phyloP scores from a whole-genome alignment of 2,888 invertebrate species.

The Lysandra coridon region DNA sequence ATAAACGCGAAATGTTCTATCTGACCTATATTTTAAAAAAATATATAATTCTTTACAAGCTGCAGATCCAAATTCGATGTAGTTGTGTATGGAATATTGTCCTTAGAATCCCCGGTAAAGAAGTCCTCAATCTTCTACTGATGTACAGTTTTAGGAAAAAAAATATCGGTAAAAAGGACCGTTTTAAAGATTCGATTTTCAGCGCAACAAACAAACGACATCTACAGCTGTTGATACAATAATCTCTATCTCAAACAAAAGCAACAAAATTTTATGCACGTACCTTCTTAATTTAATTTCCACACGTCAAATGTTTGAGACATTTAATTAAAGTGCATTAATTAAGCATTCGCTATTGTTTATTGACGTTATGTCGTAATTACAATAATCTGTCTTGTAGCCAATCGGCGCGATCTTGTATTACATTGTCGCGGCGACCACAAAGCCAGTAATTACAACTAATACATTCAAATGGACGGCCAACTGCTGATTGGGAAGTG shows the following conservation, averaged over 20 bases:
- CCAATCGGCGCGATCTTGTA: slow-evolving; percentile 21
- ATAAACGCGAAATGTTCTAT: too few relatives aligned
- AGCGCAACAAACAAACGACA: background rate
- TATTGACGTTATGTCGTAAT: background rate
- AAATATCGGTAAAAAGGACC: too few relatives aligned
- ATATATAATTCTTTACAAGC: too few relatives aligned
- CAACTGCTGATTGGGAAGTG: background rate
- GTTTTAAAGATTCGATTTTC: background rate
- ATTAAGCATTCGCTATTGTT: background rate
- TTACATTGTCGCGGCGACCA: slow-evolving; percentile 3
- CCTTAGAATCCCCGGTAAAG: too few relatives aligned
- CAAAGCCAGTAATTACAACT: slow-evolving; percentile 21
- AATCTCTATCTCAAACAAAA: background rate
- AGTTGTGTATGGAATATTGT: too few relatives aligned
- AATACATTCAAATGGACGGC: slow-evolving; percentile 1
- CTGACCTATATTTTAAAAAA: too few relatives aligned
- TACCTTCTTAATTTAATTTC: background rate
- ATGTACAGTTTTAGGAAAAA: too few relatives aligned
- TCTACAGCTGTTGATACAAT: background rate
- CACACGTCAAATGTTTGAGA: background rate
- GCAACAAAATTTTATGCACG: too few relatives aligned
- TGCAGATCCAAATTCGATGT: too few relatives aligned
- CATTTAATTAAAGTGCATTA: background rate
- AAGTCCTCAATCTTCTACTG: too few relatives aligned
- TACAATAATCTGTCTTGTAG: slow-evolving; percentile 14